Conservation (phyloP, 2,888 invertebrate species). For the Deilephila elpenor region DNA sequence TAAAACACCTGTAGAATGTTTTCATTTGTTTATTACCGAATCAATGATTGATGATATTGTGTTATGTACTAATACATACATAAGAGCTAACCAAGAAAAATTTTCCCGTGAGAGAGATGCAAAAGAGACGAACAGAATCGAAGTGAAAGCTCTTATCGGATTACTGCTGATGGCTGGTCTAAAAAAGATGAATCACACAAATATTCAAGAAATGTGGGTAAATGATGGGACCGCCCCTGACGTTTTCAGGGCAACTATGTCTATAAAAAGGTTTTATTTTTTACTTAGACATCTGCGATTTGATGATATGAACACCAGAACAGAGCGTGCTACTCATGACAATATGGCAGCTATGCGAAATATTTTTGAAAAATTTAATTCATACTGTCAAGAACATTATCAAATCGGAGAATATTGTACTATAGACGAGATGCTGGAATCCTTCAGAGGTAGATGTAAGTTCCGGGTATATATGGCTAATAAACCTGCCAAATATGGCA, state of each 20-base stretch:
- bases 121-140: no score
- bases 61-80: no score
- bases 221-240: slow-evolving; percentile 1
- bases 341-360: background rate
- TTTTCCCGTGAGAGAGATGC: no score
- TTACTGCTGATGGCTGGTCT: no score
- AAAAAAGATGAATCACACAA: background rate
- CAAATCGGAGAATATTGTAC: slow-evolving; percentile 33
- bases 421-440: slow-evolving; percentile 37
- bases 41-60: no score
- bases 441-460: slow-evolving; percentile 36
- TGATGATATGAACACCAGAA: slow-evolving; percentile 1
- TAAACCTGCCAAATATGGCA: slow-evolving; percentile 39
- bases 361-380: background rate
- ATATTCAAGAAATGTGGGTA: background rate
- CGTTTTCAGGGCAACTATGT: slow-evolving; percentile 1
- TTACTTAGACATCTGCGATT: background rate
- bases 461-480: slow-evolving; percentile 38
- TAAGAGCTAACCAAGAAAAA: no score
- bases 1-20: no score
- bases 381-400: slow-evolving; percentile 1
- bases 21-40: no score
- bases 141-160: no score
- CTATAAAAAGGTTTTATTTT: background rate
- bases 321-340: background rate